Base-by-base conservation (phyloP, 1,140 invertebrate genomes). In the Meteorus sp. region DNA sequence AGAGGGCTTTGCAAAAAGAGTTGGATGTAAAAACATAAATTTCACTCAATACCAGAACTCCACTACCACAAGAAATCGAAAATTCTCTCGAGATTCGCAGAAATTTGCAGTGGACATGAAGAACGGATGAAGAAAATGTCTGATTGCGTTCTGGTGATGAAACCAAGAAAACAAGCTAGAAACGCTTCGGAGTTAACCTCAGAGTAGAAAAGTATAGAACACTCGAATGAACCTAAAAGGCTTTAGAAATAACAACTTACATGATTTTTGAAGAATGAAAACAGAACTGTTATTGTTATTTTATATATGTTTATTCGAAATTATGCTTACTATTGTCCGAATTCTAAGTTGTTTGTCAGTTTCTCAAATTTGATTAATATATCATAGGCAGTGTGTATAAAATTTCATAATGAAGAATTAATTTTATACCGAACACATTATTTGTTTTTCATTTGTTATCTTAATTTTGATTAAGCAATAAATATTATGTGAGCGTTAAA, bases 111-210 rank as follows among this genome's bases (percentile, higher is more conserved):
- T 27, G 43, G 52, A 9, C 59, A 64, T 29, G 56, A 64, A 17
- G 39, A 50, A 23, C 59, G 59, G 59, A 57, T 64, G 43, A 44
- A 45, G 23, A 64, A 56, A 45, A 60, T 60, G 29, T 15, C 62
- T 1, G 15, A 23, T 3, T n/a, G 20, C 37, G 23, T 44, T 64
- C 17, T n/a, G n/a, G n/a, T n/a, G 51, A 23, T 11, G 43, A 64
- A 31, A 54, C 60, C 1, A 59, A 61, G 39, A 7, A 51, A 20
- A 17, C 59, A 15, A 44, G 53, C n/a, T n/a, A n/a, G 33, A 56
- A 44, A 50, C 45, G 25, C 31, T 59, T 2, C 56, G 35, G 11
- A 33, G 11, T 33, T 53, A 45, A 52, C 3, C 13, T 59, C 2
- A 52, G 44, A 37, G 37, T 57, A n/a, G 41, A 58, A 13, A 13